Percentiles rank a stretch among this genome's conserved stretches.
Conservation (phyloP, 2,888 invertebrate species). For the Torymus aiolomorphi region DNA sequence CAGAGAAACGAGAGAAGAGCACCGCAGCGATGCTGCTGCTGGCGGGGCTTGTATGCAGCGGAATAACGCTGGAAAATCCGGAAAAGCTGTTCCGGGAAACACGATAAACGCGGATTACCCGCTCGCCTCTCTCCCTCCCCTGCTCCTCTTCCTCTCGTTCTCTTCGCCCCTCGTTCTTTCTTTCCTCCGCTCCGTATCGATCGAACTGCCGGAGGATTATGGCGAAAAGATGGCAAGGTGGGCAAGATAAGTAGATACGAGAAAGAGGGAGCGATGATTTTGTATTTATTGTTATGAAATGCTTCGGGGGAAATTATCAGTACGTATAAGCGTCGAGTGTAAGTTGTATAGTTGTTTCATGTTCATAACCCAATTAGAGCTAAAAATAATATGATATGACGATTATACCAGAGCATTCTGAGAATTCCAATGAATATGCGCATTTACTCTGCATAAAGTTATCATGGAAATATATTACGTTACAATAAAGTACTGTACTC, state of each 20-base stretch:
- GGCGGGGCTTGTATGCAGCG: neutral
- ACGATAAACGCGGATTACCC: conserved; percentile 53
- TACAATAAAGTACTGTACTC: too few relatives aligned
- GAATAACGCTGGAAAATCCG: conserved; percentile 37
- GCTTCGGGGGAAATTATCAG: neutral
- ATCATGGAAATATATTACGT: too few relatives aligned
- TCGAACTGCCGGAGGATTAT: conserved; percentile 24
- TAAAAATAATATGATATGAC: too few relatives aligned
- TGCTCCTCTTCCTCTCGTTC: neutral
- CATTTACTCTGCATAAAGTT: too few relatives aligned
- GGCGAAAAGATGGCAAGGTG: conserved; percentile 21
- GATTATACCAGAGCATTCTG: too few relatives aligned
- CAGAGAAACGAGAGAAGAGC: neutral
- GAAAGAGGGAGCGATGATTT: conserved; percentile 27
- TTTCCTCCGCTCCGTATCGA: conserved; percentile 14
- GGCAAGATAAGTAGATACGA: conserved; percentile 18
- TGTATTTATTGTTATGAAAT: conserved; percentile 14
- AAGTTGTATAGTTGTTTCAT: too few relatives aligned
- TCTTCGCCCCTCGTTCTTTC: neutral
- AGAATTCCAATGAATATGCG: too few relatives aligned
- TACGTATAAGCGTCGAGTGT: too few relatives aligned
- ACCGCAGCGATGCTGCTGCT: too few relatives aligned
- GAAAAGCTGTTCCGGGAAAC: conserved; percentile 46
- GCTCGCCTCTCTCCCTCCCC: neutral
- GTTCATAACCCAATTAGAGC: too few relatives aligned